phyloP scores from a whole-genome alignment of 2,888 invertebrate genomes.

The Agrochola lychnidis region DNA sequence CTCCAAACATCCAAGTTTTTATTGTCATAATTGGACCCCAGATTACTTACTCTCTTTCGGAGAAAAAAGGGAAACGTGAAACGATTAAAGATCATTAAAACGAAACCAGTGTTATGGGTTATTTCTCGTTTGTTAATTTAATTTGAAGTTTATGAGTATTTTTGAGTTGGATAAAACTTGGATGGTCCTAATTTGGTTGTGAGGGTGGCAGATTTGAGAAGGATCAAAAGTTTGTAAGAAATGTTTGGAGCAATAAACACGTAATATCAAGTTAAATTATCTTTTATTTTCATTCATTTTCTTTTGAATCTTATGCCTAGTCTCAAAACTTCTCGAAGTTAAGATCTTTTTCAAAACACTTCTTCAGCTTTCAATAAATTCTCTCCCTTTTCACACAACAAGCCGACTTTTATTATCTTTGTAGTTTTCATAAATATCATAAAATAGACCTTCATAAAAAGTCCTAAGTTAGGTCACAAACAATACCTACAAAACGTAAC shows the following conservation, averaged over 20 bases:
- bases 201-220: slow-evolving; percentile 16
- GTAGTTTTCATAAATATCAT: slow-evolving; percentile 37
- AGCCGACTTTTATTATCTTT: slow-evolving; percentile 26
- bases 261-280: neutral
- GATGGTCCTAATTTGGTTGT: slow-evolving; percentile 37
- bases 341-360: slow-evolving; percentile 20
- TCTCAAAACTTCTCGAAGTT: slow-evolving; percentile 1
- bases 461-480: slow-evolving; percentile 38
- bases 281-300: slow-evolving; percentile 9
- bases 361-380: slow-evolving; percentile 24
- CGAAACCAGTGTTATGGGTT: slow-evolving; percentile 30
- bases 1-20: slow-evolving; percentile 49
- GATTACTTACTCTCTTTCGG: slow-evolving; percentile 40
- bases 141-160: slow-evolving; percentile 49
- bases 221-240: slow-evolving; percentile 28
- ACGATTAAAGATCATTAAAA: slow-evolving; percentile 55
- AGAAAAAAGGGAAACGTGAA: slow-evolving; percentile 24
- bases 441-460: slow-evolving; percentile 35
- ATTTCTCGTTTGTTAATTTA: slow-evolving; percentile 55
- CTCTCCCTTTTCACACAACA: slow-evolving; percentile 15
- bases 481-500: slow-evolving; percentile 42
- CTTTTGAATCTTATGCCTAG: neutral
- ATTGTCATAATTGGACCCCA: slow-evolving; percentile 51
- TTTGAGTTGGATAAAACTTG: slow-evolving; percentile 33
- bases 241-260: slow-evolving; percentile 18